Evolutionary conservation across 2,888 invertebrate species (phyloP).

Genomic region (Tribolium freemani): DNA sequence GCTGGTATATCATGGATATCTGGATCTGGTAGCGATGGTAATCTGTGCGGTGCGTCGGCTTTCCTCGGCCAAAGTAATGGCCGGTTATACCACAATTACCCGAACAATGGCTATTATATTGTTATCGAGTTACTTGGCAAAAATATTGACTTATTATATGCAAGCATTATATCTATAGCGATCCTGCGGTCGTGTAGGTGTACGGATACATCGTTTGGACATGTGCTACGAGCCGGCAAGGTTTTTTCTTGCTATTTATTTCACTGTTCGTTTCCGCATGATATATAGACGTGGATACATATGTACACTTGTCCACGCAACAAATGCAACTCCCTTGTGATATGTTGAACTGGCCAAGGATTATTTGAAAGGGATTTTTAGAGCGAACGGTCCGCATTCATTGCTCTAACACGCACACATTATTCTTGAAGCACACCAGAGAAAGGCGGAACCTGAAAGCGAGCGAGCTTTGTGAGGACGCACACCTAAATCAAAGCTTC

Average conservation of each 20-base stretch:
- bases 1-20: conserved; percentile 60
- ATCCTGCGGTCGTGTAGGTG: conserved; percentile 58
- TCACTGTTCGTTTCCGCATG: conserved; percentile 48
- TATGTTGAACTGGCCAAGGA: conserved; percentile 53
- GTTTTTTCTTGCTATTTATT: conserved; percentile 27
- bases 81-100: conserved; percentile 67
- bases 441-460: conserved; percentile 30
- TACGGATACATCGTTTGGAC: conserved; percentile 57
- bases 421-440: conserved; percentile 17
- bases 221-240: conserved; percentile 54
- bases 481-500: conserved; percentile 27
- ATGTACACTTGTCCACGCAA: conserved; percentile 54
- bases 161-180: conserved; percentile 56
- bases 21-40: conserved; percentile 63
- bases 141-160: conserved; percentile 68
- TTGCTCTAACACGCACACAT: conserved; percentile 26
- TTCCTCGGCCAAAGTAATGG: conserved; percentile 64
- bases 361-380: conserved; percentile 42
- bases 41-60: conserved; percentile 59
- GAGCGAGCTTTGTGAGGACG: conserved; percentile 19
- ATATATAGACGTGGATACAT: conserved; percentile 55
- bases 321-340: conserved; percentile 49
- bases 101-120: conserved; percentile 69
- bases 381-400: conserved; percentile 23
- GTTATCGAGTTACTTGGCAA: conserved; percentile 67